Evolutionary conservation across 2,888 invertebrate species (phyloP), one percentile per base, ranked within the genome.

Genomic region (Lasius fuliginosus): DNA sequence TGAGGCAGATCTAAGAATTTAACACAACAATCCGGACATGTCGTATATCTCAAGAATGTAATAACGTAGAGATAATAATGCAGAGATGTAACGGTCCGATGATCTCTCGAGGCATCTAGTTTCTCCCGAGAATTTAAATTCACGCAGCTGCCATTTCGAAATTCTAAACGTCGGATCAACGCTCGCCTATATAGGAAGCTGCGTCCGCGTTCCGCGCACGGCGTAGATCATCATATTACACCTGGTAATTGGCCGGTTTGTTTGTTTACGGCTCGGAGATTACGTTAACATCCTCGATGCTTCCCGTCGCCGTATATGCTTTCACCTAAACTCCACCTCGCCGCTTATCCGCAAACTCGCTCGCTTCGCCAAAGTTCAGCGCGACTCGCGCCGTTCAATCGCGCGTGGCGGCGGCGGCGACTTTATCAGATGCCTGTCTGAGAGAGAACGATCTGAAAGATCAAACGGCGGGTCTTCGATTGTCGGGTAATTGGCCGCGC

Each of bases 241-340:
- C 88, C 86, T 87, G 85, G 89, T 91, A 92, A 91, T 91, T 92
- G 91, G 92, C 88, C 85, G 81, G 87, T 87, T 89, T 92, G 91
- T 92, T 91, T 89, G 88, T 90, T 89, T 88, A 85, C 85, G 89
- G 87, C 85, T 81, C 82, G 62, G 71, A 46, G 73, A 84, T 71
- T 81, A 84, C 71, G 74, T 87, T 87, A 75, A 74, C 71, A 83
- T 76, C 36, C 27, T 67, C 71, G 0, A 30, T 49, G 30, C 75
- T 64, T 75, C 46, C 62, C 49, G 60, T 11, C 69, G 36, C 30
- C 67, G n/a, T 33, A 4, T 33, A 40, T 30, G 75, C 85, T 84
- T 85, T 88, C 85, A 82, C 88, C 73, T 83, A 86, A 88, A 82
- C 84, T 87, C 82, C 56, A 58, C 40, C 65, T 79, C 65, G 69